phyloP scores from a whole-genome alignment of 2,797 vertebrate genomes.

The Pangasius sanitwongsei region DNA sequence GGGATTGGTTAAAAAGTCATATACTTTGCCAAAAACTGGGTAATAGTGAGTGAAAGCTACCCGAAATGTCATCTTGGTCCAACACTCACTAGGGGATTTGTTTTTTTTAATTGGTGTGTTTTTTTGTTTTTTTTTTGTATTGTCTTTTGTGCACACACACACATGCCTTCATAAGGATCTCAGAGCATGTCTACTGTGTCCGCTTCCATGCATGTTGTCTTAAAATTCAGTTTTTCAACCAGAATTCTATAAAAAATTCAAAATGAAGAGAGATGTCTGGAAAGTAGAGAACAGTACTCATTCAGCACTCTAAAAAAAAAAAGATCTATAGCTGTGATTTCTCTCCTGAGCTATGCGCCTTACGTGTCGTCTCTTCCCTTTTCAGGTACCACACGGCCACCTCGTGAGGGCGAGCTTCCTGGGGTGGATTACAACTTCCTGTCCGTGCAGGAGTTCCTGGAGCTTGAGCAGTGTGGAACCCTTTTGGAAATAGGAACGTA shows the following conservation, averaged over 20 bases:
- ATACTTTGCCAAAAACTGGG: not conserved
- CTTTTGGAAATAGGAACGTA: constrained; percentile 97
- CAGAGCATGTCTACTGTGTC: not conserved
- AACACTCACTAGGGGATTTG: not conserved
- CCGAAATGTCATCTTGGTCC: not conserved
- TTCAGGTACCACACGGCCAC: constrained; percentile 91
- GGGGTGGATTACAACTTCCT: constrained; percentile 97
- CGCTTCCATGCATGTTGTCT: no score
- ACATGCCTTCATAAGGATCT: not conserved
- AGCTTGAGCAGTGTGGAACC: constrained; percentile 89
- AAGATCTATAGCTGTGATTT: not conserved
- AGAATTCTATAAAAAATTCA: no score
- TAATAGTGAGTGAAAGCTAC: not conserved
- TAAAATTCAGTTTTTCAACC: no score
- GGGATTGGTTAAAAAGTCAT: not conserved
- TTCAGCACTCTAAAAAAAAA: not conserved
- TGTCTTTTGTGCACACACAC: not conserved
- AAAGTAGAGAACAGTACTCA: not conserved
- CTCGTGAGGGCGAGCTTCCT: constrained; percentile 91
- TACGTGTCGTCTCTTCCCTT: not conserved
- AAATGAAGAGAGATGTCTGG: not conserved
- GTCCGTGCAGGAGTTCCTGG: constrained; percentile 89
- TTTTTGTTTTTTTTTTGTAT: not conserved
- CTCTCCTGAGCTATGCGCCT: not conserved
- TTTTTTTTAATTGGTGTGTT: not conserved